These are phyloP conservation scores for Danionella dracula DNA, from an alignment of 2,797 vertebrate species.

Conservation along the genomic window DNA sequence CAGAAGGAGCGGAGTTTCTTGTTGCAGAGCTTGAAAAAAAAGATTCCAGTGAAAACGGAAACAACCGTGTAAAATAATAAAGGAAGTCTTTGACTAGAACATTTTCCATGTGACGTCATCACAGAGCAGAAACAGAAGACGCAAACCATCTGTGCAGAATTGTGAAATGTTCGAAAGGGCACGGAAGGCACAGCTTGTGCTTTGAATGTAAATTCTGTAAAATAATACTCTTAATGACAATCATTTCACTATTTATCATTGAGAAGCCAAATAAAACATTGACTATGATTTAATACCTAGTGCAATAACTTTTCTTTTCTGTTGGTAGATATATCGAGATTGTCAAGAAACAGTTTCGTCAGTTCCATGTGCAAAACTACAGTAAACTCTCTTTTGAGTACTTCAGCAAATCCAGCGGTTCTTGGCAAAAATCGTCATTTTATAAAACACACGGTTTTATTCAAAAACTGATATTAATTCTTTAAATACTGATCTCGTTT, in stretches of 20 bases:
- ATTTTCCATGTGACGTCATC: not conserved
- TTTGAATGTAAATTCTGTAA: constrained; percentile 16
- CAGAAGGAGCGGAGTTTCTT: constrained; percentile 59
- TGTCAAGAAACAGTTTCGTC: too few species aligned
- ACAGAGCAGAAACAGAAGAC: not conserved
- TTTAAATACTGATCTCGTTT: not conserved
- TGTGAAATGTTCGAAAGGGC: not conserved
- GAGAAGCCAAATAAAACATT: not conserved
- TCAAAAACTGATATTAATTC: too few species aligned
- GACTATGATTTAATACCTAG: not conserved
- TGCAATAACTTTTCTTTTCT: too few species aligned
- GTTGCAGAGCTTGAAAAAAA: constrained; percentile 55
- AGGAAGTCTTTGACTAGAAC: not conserved
- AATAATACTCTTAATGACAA: not conserved
- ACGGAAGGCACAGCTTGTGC: not conserved
- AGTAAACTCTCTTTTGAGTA: too few species aligned
- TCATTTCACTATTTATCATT: constrained; percentile 10
- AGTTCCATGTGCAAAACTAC: too few species aligned
- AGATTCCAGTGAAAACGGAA: constrained; percentile 60
- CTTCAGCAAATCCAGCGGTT: not conserved
- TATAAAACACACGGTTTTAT: too few species aligned
- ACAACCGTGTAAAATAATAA: constrained; percentile 73
- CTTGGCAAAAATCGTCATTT: not conserved
- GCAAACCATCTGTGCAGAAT: not conserved
- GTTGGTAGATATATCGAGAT: not conserved